A percentile compares a stretch with the other conserved stretches of the same genome.
These are phyloP conservation scores for Taeniopygia guttata DNA, from an alignment of 2,797 vertebrate genomes.

Conservation along the genomic window DNA sequence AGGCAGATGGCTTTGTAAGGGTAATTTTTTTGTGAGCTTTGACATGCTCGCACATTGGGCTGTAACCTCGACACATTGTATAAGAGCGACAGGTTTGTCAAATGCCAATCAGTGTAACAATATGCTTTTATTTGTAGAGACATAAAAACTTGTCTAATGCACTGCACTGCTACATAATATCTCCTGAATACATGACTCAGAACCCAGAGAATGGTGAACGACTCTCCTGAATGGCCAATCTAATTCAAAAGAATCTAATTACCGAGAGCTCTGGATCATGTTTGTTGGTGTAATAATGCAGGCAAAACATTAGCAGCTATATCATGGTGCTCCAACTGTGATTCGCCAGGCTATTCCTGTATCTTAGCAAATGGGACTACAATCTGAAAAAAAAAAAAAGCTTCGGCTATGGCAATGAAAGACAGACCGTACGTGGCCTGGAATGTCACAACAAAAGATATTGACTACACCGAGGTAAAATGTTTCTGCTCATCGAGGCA, in stretches of 20 bases:
- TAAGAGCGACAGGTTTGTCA: slow-evolving; percentile 87
- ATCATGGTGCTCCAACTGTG: slow-evolving; percentile 87
- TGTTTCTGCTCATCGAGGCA: slow-evolving; percentile 85
- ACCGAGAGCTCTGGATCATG: slow-evolving; percentile 86
- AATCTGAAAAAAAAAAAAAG: slow-evolving; percentile 75
- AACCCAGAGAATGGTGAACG: slow-evolving; percentile 83
- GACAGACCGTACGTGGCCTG: slow-evolving; percentile 82
- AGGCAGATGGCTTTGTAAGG: slow-evolving; percentile 89
- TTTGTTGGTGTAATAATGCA: slow-evolving; percentile 88
- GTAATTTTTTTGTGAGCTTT: slow-evolving; percentile 88
- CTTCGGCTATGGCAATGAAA: slow-evolving; percentile 80
- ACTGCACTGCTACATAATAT: slow-evolving; percentile 84
- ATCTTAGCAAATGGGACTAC: slow-evolving; percentile 85
- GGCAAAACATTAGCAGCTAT: slow-evolving; percentile 87
- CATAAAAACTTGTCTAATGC: slow-evolving; percentile 88
- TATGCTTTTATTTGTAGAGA: slow-evolving; percentile 88
- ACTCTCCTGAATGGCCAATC: slow-evolving; percentile 85
- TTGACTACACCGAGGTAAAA: slow-evolving; percentile 91
- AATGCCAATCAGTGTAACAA: slow-evolving; percentile 89
- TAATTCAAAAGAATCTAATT: slow-evolving; percentile 89
- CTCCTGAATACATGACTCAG: slow-evolving; percentile 87
- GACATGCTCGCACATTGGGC: slow-evolving; percentile 87
- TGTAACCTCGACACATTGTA: slow-evolving; percentile 87
- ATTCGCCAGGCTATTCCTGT: slow-evolving; percentile 86
- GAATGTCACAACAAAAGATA: slow-evolving; percentile 98